Conservation (phyloP, 1,140 invertebrate genomes). For the Aphidius gifuensis region DNA sequence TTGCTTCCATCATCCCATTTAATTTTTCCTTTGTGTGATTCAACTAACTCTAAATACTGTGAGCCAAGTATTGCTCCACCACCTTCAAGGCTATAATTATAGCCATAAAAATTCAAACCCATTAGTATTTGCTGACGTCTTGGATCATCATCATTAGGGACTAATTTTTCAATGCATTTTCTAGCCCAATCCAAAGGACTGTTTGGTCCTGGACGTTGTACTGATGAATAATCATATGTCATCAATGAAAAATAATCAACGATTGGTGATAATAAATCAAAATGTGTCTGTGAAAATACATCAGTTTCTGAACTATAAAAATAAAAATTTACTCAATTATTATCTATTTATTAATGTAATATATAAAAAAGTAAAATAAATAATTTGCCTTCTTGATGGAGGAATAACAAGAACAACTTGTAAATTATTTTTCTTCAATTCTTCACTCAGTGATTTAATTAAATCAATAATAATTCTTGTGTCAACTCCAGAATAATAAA, state of each 20-base stretch:
- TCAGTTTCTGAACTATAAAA: constrained; percentile 54
- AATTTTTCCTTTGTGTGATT: constrained; percentile 68
- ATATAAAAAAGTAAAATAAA: constrained; percentile 8
- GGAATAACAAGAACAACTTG: constrained; percentile 81
- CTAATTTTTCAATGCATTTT: constrained; percentile 72
- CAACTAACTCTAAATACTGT: constrained; percentile 71
- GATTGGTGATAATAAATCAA: constrained; percentile 71
- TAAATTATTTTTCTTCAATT: constrained; percentile 58
- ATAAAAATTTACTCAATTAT: constrained; percentile 4
- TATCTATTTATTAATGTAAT: constrained; percentile 12
- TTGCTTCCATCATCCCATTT: constrained; percentile 73
- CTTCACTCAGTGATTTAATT: constrained; percentile 60
- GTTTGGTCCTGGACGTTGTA: constrained; percentile 83
- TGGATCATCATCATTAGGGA: constrained; percentile 59
- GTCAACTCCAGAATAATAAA: constrained; percentile 64
- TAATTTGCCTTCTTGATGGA: constrained; percentile 65
- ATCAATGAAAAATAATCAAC: constrained; percentile 87
- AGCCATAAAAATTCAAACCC: constrained; percentile 93
- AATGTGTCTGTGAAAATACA: constrained; percentile 74
- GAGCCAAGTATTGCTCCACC: constrained; percentile 75
- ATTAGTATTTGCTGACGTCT: constrained; percentile 77
- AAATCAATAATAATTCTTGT: constrained; percentile 62
- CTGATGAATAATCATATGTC: constrained; percentile 91
- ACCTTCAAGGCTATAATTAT: constrained; percentile 76
- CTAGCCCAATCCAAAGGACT: constrained; percentile 82